Conservation (phyloP, 2,888 invertebrate genomes). For the Myathropa florea region DNA sequence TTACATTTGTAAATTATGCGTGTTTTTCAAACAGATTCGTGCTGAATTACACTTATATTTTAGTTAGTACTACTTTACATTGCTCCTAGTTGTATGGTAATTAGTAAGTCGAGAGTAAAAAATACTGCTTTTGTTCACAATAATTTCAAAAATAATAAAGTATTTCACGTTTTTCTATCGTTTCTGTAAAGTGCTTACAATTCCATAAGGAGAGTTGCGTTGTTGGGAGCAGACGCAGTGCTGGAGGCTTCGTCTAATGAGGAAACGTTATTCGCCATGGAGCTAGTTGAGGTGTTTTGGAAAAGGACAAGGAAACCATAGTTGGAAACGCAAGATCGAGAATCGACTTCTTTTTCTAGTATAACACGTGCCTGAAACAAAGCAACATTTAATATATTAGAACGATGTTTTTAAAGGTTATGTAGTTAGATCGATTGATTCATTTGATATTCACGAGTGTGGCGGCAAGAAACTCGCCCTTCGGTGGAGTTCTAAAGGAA, state of each 20-base stretch:
- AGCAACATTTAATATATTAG: no score
- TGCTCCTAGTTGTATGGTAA: conserved; percentile 38
- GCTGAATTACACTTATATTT: conserved; percentile 37
- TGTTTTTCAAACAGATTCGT: conserved; percentile 8
- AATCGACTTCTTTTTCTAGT: conserved; percentile 79
- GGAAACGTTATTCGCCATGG: conserved; percentile 34
- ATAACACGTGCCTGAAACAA: conserved; percentile 78
- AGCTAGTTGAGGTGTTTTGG: conserved; percentile 73
- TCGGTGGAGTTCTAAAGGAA: no score
- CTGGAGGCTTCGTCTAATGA: conserved; percentile 46
- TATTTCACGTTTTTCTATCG: conserved; percentile 3
- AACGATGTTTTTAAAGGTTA: no score
- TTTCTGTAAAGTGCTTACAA: conserved; percentile 57
- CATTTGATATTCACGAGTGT: no score
- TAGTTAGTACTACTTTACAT: conserved; percentile 44
- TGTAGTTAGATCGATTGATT: no score
- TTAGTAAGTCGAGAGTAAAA: conserved; percentile 59
- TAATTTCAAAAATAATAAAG: conserved; percentile 54
- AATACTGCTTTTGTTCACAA: conserved; percentile 68
- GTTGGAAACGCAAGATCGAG: conserved; percentile 78
- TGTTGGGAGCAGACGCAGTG: conserved; percentile 34
- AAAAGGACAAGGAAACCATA: conserved; percentile 80
- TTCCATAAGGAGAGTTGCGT: conserved; percentile 69
- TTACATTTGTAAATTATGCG: conserved; percentile 4
- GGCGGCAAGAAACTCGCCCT: no score